These are phyloP conservation scores for Netelia melanura DNA, from an alignment of 2,888 invertebrate species.

Conservation along the genomic window DNA sequence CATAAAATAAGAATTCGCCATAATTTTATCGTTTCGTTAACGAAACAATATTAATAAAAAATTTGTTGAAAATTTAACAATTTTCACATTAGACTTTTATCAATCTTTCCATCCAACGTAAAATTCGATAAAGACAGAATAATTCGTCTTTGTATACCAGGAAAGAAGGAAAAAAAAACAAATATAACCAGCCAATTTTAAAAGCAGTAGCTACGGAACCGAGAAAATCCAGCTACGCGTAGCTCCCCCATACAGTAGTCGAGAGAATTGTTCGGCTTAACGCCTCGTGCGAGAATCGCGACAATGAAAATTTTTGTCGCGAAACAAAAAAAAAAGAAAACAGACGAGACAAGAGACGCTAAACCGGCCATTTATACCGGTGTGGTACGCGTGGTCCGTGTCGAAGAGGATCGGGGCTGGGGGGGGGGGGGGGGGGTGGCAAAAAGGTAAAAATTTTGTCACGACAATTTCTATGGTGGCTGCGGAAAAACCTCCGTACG, in stretches of 20 bases:
- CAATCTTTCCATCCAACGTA: not conserved
- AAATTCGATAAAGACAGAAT: constrained; percentile 3
- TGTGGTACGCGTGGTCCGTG: not conserved
- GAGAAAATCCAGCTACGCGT: not conserved
- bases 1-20: no score
- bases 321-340: constrained; percentile 17
- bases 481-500: constrained; percentile 23
- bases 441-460: constrained; percentile 35
- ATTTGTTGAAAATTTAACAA: no score
- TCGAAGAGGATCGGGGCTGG: not conserved
- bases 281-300: constrained; percentile 40
- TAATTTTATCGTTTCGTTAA: no score
- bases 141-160: not conserved
- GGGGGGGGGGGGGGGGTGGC: constrained; percentile 11
- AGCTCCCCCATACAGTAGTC: not conserved
- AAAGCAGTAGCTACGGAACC: constrained; percentile 6
- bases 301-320: constrained; percentile 52
- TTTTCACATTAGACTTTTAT: not conserved
- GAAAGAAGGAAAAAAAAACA: constrained; percentile 23
- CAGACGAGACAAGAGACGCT: not conserved
- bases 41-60: no score
- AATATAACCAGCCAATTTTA: not conserved
- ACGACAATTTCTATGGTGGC: constrained; percentile 42
- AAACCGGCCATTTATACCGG: not conserved
- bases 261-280: constrained; percentile 48